Evolutionary conservation across 2,888 invertebrate genomes (phyloP), one percentile per base, ranked within the genome.

Genomic region (Pocota personata): DNA sequence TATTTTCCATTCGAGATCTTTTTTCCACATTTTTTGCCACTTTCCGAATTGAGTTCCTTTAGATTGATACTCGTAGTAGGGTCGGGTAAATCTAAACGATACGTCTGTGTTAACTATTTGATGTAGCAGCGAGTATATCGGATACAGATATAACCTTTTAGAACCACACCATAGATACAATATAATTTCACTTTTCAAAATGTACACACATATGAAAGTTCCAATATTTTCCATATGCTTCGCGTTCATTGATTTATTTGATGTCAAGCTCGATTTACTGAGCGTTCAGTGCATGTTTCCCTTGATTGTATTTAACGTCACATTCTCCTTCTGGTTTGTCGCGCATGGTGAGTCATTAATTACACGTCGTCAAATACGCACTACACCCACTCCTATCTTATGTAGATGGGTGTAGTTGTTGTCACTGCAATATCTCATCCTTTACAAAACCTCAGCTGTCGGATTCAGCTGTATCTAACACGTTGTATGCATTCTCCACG

Each of bases 341-440:
- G n/a, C 57, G 16, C 35, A 58, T 71, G 40, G n/a, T 27, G 16
- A 69, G 24, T 10, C 52, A 69, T 69, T 55, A 55, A 52, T 69
- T 55, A 52, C 37, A 40, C 37, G 37, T 67, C 52, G 24, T 52
- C 55, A 52, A 55, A 69, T 55, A 35, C 40, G n/a, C 46, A 32
- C 27, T 35, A 24, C 7, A 14, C 52, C 52, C 67, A 67, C 52
- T 37, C 10, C 50, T 27, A 27, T 8, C 40, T 5, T 27, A 16
- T 37, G 10, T 14, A 19, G 8, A 3, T 21, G 5, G 5, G 60
- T 16, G n/a, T n/a, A 24, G 24, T 12, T 62, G 12, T 24, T 64
- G 19, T 21, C n/a, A 10, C 32, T 35, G 7, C 30, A 21, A 24
- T 60, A 30, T 3, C 35, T 27, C 52, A 52, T 52, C 37, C 50